These are phyloP conservation scores for Blomia tropicalis DNA, from an alignment of 2,888 invertebrate species.

Conservation along the genomic window DNA sequence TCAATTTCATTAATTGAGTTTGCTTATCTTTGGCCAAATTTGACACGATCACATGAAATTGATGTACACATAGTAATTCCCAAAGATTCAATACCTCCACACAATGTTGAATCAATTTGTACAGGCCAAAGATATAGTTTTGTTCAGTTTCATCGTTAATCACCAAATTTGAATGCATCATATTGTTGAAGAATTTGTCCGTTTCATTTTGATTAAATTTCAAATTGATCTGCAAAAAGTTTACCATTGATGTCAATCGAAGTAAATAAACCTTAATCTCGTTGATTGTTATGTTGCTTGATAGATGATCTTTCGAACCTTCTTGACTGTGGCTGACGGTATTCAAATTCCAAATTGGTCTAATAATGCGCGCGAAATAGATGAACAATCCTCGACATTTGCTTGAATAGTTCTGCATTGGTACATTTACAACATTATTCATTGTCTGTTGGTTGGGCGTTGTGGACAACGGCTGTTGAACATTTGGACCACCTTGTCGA, in stretches of 20 bases:
- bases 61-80: slow-evolving; percentile 47
- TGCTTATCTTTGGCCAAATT: slow-evolving; percentile 39
- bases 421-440: not conserved
- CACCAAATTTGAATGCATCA: slow-evolving; percentile 32
- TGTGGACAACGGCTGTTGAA: not conserved
- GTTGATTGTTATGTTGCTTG: slow-evolving; percentile 49
- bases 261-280: slow-evolving; percentile 57
- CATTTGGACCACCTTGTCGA: not conserved
- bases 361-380: slow-evolving; percentile 66
- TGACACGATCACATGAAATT: slow-evolving; percentile 32
- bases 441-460: not conserved
- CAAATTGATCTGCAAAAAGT: slow-evolving; percentile 55
- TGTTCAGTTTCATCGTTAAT: slow-evolving; percentile 35
- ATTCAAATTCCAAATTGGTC: slow-evolving; percentile 60
- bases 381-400: slow-evolving; percentile 87
- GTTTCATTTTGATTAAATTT: slow-evolving; percentile 34
- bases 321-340: slow-evolving; percentile 31
- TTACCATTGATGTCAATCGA: slow-evolving; percentile 54
- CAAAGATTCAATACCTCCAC: slow-evolving; percentile 81
- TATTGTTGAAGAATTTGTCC: not conserved
- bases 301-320: slow-evolving; percentile 40
- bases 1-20: slow-evolving; percentile 44
- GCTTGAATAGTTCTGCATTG: slow-evolving; percentile 43
- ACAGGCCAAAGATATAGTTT: slow-evolving; percentile 30
- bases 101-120: slow-evolving; percentile 38